Evolutionary conservation across 2,888 invertebrate genomes (phyloP), one percentile per base, ranked within the genome.

Genomic region (Adineta ricciae): DNA sequence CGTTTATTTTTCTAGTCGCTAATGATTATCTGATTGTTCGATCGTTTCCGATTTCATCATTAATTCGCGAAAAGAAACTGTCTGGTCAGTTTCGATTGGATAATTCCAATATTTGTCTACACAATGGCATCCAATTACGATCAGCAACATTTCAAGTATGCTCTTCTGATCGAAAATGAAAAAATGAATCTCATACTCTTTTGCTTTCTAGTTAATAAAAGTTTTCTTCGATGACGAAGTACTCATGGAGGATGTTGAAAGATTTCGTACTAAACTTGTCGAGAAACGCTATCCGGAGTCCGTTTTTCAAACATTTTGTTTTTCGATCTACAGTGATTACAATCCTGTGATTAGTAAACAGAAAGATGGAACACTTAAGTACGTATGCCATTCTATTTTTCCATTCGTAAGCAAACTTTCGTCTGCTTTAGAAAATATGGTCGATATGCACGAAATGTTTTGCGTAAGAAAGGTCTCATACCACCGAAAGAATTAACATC

Each of bases 171-270:
- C 7, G 4, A 16, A 38, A 2, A 32, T 24, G n/a, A 49, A 1
- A 83, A 82, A 36, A 24, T 24, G 41, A 78, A 73, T 86, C 38
- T 78, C 9, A 27, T 49, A n/a, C 36, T 16, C 50, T 46, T 32
- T 24, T 86, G n/a, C n/a, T n/a, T 87, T 89, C n/a, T 89, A 93
- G 92, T 89, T 93, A 87, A 90, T 93, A 88, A 92, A 92, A 88
- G 90, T 96, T 87, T 97, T 96, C 2, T 94, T 98, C 89, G 97
- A 98, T 90, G 96, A 97, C 89, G 97, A 97, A 91, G 97, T 97
- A 52, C 94, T 94, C 27, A 93, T 94, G 46, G 97, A 97, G 90
- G 94, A 94, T 88, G 94, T 96, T 84, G 97, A 97, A 89, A 92
- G 93, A 49, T 93, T 97, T 88, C 92, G 96, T 84, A 96, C 96